phyloP scores from a whole-genome alignment of 1,140 invertebrate species.

The Drosophila bocqueti region DNA sequence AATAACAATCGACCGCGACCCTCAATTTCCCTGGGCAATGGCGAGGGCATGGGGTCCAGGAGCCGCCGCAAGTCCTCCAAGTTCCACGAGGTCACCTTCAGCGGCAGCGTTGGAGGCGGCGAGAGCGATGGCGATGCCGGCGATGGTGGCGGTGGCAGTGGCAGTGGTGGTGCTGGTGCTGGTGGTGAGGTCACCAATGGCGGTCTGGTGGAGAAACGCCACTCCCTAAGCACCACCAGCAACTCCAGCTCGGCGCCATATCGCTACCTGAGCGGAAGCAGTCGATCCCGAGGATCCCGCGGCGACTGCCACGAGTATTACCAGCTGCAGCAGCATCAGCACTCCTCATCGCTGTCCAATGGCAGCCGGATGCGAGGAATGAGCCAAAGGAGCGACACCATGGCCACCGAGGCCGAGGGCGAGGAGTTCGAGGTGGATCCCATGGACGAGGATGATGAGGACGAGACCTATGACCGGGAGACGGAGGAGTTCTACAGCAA shows the following conservation, averaged over 20 bases:
- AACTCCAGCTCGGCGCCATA: constrained; percentile 65
- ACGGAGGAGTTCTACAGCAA: constrained; percentile 83
- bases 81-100: constrained; percentile 80
- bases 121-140: constrained; percentile 66
- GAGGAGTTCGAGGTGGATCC: constrained; percentile 77
- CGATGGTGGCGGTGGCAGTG: background rate
- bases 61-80: constrained; percentile 76
- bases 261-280: constrained; percentile 47
- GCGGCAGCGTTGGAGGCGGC: constrained; percentile 77
- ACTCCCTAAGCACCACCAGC: constrained; percentile 65
- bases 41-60: constrained; percentile 39
- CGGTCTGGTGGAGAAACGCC: constrained; percentile 32
- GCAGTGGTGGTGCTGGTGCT: too few species aligned
- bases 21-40: constrained; percentile 61
- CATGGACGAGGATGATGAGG: constrained; percentile 68
- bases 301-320: constrained; percentile 65
- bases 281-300: constrained; percentile 55
- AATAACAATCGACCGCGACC: constrained; percentile 61
- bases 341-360: constrained; percentile 58
- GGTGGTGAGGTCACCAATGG: background rate
- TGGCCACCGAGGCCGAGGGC: constrained; percentile 70
- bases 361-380: constrained; percentile 25
- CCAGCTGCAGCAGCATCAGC: constrained; percentile 49
- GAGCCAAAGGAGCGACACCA: constrained; percentile 69
- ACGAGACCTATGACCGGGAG: constrained; percentile 74